phyloP scores from a whole-genome alignment of 1,140 invertebrate species.

The Drosophila nasuta region DNA sequence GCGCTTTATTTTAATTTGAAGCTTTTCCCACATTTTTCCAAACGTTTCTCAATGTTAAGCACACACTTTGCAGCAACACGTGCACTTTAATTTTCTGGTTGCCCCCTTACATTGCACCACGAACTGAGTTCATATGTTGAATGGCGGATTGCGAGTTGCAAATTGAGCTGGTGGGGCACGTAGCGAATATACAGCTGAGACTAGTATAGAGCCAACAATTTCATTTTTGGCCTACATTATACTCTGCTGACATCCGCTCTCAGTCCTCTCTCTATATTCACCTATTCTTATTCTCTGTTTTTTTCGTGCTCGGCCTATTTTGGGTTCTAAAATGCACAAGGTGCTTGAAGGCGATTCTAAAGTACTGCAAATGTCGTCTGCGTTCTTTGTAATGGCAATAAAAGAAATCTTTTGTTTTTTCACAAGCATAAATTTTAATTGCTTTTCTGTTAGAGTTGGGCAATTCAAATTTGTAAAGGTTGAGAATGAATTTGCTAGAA shows the following conservation, averaged over 20 bases:
- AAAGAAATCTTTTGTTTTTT: conserved; percentile 4
- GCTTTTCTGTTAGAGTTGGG: conserved; percentile 2
- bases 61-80: conserved; percentile 33
- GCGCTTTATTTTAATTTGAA: conserved; percentile 46
- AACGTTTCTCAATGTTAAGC: conserved; percentile 14
- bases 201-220: conserved; percentile 15
- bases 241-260: background rate
- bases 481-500: background rate
- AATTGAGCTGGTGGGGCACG: conserved; percentile 45
- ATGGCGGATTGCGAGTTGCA: conserved; percentile 27
- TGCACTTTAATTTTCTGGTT: conserved; percentile 38
- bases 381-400: conserved; percentile 18
- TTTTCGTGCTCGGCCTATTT: conserved; percentile 34
- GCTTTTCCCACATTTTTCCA: conserved; percentile 10
- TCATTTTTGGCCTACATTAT: conserved; percentile 22
- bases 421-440: conserved; percentile 24
- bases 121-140: background rate
- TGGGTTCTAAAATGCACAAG: conserved; percentile 59
- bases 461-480: conserved; percentile 15
- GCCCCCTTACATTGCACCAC: background rate
- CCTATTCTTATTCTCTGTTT: conserved; percentile 62
- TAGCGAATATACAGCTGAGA: conserved; percentile 23
- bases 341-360: conserved; percentile 19
- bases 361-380: conserved; percentile 3
- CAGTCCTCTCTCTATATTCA: background rate